Base-by-base conservation (phyloP, 2,888 invertebrate genomes). In the Cabera pusaria region DNA sequence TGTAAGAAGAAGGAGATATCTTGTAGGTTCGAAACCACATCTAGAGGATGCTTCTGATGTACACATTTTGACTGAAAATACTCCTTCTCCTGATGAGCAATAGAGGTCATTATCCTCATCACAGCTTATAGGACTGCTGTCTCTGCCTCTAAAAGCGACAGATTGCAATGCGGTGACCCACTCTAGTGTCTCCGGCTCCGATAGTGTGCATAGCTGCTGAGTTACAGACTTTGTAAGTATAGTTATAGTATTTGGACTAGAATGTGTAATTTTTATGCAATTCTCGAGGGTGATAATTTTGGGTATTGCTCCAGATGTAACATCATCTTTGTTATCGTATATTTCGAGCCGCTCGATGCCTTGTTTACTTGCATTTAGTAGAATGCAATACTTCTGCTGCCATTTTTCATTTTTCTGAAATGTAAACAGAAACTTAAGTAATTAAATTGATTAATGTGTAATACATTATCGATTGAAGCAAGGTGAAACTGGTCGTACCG, bases 81-180 rank as follows among this genome's bases (percentile, higher is more conserved):
- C 90, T 28, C 95, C 95, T 81, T 96, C 95, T 10, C 94, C 95
- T 40, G 95, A 94, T 20, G 96, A 94, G 68, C 95, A 96, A 69
- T 96, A 96, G n/a, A 96, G 83, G 74, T 96, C 96, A 76, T 96
- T 96, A 61, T 96, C 96, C 83, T 96, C 95, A 80, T 96, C 95
- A 64, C 95, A 93, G 39, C 82, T 84, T 14, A 89, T 83, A 23
- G 91, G 92, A 51, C 74, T 85, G 0, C 92, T 90, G 35, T 90
- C 87, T 58, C 88, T 90, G 43, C 93, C 94, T 62, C 93, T 93
- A 65, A 96, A 96, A 0, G 96, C 96, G 12, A 96, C 95, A 5
- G 93, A 92, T 67, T 96, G 96, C 37, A 96, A 89, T 2, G 94
- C 94, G 44, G 89, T 90, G 6, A 96, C 91, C 97, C 97, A 97